These are phyloP conservation scores for Azorinus chamasolen DNA, from an alignment of 2,888 invertebrate genomes.

Conservation along the genomic window DNA sequence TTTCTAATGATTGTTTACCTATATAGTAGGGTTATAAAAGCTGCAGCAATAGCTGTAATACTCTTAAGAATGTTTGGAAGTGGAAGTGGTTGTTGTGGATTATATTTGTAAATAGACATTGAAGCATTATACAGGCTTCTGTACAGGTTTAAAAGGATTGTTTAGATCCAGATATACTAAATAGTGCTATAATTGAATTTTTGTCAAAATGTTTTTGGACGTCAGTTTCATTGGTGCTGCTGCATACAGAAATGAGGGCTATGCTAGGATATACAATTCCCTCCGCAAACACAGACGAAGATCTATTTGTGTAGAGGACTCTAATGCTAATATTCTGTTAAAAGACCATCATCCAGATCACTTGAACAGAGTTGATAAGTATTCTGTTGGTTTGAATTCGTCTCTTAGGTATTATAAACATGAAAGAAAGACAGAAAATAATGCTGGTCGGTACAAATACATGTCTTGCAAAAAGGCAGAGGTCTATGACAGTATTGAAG, in stretches of 20 bases:
- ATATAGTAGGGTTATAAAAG: not conserved
- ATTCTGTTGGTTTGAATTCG: not conserved
- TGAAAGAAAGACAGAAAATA: slow-evolving; percentile 30
- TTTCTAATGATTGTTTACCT: slow-evolving; percentile 1
- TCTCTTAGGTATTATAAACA: slow-evolving; percentile 29
- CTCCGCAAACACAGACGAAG: slow-evolving; percentile 42
- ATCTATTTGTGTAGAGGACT: slow-evolving; percentile 53
- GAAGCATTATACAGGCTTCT: no score
- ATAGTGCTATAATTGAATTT: slow-evolving; percentile 30
- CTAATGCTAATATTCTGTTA: not conserved
- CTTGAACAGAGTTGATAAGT: no score
- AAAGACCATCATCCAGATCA: no score
- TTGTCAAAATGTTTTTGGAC: slow-evolving; percentile 55
- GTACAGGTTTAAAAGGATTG: no score
- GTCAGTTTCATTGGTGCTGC: slow-evolving; percentile 63
- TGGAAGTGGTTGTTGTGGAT: not conserved
- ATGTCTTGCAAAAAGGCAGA: not conserved
- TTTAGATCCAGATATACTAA: not conserved
- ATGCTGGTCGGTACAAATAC: slow-evolving; percentile 12
- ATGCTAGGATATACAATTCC: slow-evolving; percentile 50
- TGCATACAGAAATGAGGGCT: slow-evolving; percentile 54
- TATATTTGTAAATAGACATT: no score
- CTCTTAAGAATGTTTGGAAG: not conserved
- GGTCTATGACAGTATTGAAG: no score
- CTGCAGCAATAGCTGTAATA: no score